Evolutionary conservation across 2,113 vertebrate species (phyloP).

Genomic region (Cynoglossus semilaevis): DNA sequence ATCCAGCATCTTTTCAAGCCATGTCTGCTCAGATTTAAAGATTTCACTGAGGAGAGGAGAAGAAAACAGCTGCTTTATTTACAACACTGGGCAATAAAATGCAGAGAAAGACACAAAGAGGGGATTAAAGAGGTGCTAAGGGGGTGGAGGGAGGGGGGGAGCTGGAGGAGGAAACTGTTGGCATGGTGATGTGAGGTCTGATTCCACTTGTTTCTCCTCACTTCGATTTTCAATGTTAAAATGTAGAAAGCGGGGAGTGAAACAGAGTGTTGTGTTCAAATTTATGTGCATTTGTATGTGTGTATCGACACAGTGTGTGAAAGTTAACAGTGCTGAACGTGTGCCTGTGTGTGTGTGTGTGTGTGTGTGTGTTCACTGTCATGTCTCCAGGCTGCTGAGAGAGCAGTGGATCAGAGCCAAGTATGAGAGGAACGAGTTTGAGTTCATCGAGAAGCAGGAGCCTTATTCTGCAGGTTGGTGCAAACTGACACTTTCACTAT

Average conservation of each 20-base stretch:
- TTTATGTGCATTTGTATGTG: neutral
- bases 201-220: slow-evolving; percentile 24
- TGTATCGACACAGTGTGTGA: neutral
- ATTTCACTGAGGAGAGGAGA: neutral
- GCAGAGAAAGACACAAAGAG: neutral
- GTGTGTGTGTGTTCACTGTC: slow-evolving; percentile 30
- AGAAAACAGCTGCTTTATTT: slow-evolving; percentile 9
- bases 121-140: slow-evolving; percentile 10
- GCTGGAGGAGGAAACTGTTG: slow-evolving; percentile 26
- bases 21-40: neutral
- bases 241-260: neutral
- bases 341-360: neutral
- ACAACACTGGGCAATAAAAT: slow-evolving; percentile 4
- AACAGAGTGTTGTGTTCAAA: neutral
- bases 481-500: neutral
- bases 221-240: neutral
- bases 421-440: slow-evolving; percentile 92
- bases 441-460: slow-evolving; percentile 90
- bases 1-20: slow-evolving; percentile 6
- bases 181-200: slow-evolving; percentile 46
- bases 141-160: slow-evolving; percentile 5
- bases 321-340: neutral
- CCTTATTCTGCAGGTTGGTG: slow-evolving; percentile 91
- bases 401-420: slow-evolving; percentile 98
- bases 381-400: slow-evolving; percentile 81